Percentiles rank a stretch among this genome's conserved stretches.
These are phyloP conservation scores for Slavum lentiscoides DNA, from an alignment of 2,888 invertebrate species.

Conservation along the genomic window DNA sequence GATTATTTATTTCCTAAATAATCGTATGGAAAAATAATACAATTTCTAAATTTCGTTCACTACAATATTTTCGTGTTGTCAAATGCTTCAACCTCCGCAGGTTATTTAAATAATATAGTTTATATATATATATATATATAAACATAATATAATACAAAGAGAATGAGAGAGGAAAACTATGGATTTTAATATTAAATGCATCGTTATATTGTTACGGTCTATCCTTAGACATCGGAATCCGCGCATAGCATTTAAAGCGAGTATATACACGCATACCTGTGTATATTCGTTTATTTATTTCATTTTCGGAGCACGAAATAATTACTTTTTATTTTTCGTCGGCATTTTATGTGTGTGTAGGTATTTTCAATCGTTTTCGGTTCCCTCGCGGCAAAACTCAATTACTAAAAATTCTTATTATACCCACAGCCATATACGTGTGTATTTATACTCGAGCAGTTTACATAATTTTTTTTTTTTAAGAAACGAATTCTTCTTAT, in stretches of 20 bases:
- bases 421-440: neutral
- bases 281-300: conserved; percentile 22
- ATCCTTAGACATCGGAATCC: conserved; percentile 43
- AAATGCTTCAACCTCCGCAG: too few relatives aligned
- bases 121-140: too few relatives aligned
- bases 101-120: too few relatives aligned
- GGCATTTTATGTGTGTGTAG: conserved; percentile 24
- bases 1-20: too few relatives aligned
- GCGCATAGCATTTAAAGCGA: neutral
- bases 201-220: neutral
- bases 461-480: conserved; percentile 22
- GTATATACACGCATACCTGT: neutral
- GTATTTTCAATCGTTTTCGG: conserved; percentile 37
- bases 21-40: too few relatives aligned
- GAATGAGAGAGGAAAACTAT: neutral
- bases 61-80: too few relatives aligned
- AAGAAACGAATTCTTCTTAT: conserved; percentile 32
- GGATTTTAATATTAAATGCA: conserved; percentile 16
- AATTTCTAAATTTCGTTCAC: too few relatives aligned
- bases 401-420: conserved; percentile 24
- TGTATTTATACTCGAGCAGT: neutral
- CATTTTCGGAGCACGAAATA: conserved; percentile 33
- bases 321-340: conserved; percentile 36
- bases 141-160: too few relatives aligned
- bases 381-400: conserved; percentile 35